Base-by-base conservation (phyloP, 2,797 vertebrate genomes). In the Luscinia luscinia region DNA sequence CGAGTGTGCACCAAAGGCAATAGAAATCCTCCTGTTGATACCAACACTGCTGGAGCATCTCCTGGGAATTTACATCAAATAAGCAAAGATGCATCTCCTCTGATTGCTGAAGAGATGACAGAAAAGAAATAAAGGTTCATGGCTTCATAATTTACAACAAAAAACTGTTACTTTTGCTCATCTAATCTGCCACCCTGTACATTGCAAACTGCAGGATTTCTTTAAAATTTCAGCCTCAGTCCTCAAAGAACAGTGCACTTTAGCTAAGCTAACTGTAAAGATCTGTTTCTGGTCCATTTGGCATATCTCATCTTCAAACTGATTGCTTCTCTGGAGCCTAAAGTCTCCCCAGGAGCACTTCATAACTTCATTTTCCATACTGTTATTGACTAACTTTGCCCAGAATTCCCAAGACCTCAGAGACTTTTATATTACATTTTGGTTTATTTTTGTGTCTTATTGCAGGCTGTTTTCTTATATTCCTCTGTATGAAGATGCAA, bases 401-500 rank as follows among this genome's bases (percentile, higher is more conserved):
- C 62, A 88, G 82, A 96, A 93, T 90, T 86, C 89, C 59, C 59
- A 84, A 91, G 92, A 89, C 69, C 83, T 92, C 76, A 90, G 76
- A 78, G 43, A 82, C 12, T 73, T 87, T 64, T 80, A 52, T 58
- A 52, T 49, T 85, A 66, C 51, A 84, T 84, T 87, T 91, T 90
- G 40, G 15, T 68, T 95, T 95, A 92, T 91, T 97, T 97, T 96
- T 93, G 68, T 89, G 45, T 80, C 63, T 94, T 93, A 52, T 61
- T 95, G 83, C 54, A 94, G 59, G 67, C 76, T 97, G 64, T 94
- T 97, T 97, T 92, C 97, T 92, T 95, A 66, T 90, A 86, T 66
- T 86, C 89, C 90, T 52, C 30, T 93, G 66, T 87, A 92, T 59
- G 57, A 93, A 96, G 84, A 72, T 36, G 36, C 87, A 80, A 72